Conservation (phyloP, 1,140 invertebrate genomes). For the Ceratitis capitata region DNA sequence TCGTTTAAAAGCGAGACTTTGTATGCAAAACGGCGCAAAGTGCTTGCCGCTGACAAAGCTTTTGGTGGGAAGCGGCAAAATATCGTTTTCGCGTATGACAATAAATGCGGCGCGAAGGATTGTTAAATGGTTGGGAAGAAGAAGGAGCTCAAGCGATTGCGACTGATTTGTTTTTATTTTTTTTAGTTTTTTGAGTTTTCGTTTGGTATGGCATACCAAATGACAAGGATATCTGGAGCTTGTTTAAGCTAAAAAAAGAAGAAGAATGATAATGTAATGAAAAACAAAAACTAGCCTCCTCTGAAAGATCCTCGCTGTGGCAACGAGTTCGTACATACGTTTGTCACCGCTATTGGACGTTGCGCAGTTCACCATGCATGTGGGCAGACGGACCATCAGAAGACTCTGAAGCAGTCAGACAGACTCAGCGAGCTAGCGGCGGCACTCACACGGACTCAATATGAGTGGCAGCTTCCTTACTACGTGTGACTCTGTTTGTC, state of each 20-base stretch:
- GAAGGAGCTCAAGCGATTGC: background rate
- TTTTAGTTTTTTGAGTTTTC: slow-evolving; percentile 3
- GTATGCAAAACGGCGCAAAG: background rate
- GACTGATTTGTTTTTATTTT: too few relatives aligned
- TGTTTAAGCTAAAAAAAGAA: background rate
- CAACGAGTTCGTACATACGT: background rate
- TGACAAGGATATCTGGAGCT: background rate
- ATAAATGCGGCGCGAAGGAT: background rate
- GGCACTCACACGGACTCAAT: background rate
- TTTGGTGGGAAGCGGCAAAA: background rate
- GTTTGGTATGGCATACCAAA: background rate
- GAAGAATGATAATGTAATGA: too few relatives aligned
- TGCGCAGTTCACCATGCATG: too few relatives aligned
- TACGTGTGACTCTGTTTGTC: too few relatives aligned
- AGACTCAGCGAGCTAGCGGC: background rate
- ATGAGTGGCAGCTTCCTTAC: background rate
- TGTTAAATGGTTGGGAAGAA: background rate
- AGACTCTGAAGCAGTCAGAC: background rate
- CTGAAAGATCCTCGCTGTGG: background rate
- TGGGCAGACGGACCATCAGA: background rate
- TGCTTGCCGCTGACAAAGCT: background rate
- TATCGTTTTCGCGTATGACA: background rate
- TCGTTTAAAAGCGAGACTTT: background rate
- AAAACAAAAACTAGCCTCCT: background rate
- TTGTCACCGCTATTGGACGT: slow-evolving; percentile 6